A percentile compares a stretch with the other conserved stretches of the same genome.
Evolutionary conservation across 92 coral and sea anemone genomes (phyloP).

Genomic region (Porites lobata): DNA sequence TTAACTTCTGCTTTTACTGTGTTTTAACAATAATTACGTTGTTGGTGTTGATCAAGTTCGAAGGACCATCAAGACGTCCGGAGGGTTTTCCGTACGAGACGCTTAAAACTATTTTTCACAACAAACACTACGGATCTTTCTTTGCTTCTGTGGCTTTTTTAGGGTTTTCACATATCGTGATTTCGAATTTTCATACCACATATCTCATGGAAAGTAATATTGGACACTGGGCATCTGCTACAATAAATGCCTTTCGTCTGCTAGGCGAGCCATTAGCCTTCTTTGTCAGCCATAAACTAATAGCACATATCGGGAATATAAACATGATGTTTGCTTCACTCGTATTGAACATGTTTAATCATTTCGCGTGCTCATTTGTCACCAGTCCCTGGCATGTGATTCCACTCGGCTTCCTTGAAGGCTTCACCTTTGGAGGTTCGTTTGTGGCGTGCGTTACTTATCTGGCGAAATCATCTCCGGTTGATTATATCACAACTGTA

Average conservation of each 20-base stretch:
- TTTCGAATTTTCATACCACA: conserved; percentile 76
- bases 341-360: conserved; percentile 70
- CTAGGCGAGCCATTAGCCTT: conserved; percentile 92
- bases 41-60: conserved; percentile 78
- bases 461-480: conserved; percentile 75
- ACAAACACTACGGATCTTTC: conserved; percentile 84
- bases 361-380: conserved; percentile 80
- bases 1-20: conserved; percentile 89
- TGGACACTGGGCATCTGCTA: conserved; percentile 67
- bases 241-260: conserved; percentile 77
- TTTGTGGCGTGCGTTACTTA: conserved; percentile 88
- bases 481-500: conserved; percentile 80
- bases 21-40: conserved; percentile 78
- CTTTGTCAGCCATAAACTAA: conserved; percentile 81
- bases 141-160: conserved; percentile 71
- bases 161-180: conserved; percentile 87
- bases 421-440: conserved; percentile 77
- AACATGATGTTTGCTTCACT: conserved; percentile 83
- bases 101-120: conserved; percentile 72
- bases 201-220: conserved; percentile 67
- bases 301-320: conserved; percentile 77
- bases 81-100: conserved; percentile 59
- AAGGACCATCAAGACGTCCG: conserved; percentile 59
- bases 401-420: conserved; percentile 84
- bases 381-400: conserved; percentile 84